These are phyloP conservation scores for Plotosus lineatus DNA, from an alignment of 2,113 vertebrate species.

Conservation along the genomic window DNA sequence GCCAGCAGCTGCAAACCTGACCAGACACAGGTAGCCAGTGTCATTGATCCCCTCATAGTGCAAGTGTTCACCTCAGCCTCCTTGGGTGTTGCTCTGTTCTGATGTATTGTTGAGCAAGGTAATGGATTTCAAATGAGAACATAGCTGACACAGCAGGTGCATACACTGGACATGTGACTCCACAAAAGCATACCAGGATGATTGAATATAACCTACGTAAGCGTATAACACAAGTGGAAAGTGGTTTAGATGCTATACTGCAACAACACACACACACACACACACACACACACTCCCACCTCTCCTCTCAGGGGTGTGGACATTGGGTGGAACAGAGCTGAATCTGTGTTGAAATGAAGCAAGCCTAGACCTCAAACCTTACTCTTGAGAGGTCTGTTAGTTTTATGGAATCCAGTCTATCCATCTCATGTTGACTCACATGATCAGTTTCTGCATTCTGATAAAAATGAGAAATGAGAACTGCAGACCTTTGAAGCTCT, in stretches of 20 bases:
- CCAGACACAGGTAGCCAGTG: neutral
- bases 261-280: constrained; percentile 12
- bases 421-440: neutral
- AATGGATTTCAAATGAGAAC: constrained; percentile 12
- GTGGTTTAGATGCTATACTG: neutral
- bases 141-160: constrained; percentile 38
- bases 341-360: neutral
- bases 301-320: neutral
- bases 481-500: neutral
- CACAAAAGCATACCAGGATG: neutral
- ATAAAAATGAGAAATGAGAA: no score
- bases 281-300: neutral
- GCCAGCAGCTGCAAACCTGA: no score
- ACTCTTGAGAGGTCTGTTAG: neutral
- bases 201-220: neutral
- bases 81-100: neutral
- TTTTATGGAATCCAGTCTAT: neutral
- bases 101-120: neutral
- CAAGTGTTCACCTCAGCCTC: neutral
- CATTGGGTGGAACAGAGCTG: neutral
- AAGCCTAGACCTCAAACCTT: neutral
- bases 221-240: neutral
- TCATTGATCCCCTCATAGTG: neutral
- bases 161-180: constrained; percentile 1
- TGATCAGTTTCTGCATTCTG: neutral